These are phyloP conservation scores for Bos taurus DNA, from an alignment of 2,113 vertebrate genomes.

Conservation along the genomic window ARS-UCD2.0 NC_037332.1:44590501-44591000, in stretches of 20 bases:
- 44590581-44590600: not conserved
- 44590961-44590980: not conserved
- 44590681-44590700: not conserved
- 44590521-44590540: not conserved
- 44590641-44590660: not conserved
- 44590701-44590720: not conserved
- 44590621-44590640: not conserved
- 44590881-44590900: not conserved
- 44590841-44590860: not conserved
- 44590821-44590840: not conserved
- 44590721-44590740: slow-evolving; percentile 23
- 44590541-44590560: not conserved
- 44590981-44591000: not conserved
- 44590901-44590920: not conserved
- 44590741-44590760: not conserved
- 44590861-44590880: not conserved
- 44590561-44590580: not conserved
- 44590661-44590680: not conserved
- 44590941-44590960: not conserved
- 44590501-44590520: not conserved
- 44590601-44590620: not conserved
- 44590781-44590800: not conserved
- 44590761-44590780: not conserved
- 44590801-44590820: not conserved
- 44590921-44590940: not conserved